Percentiles rank a stretch among this genome's conserved stretches.
Conservation (phyloP, 2,797 vertebrate genomes). For the Leptodactylus fallax region DNA sequence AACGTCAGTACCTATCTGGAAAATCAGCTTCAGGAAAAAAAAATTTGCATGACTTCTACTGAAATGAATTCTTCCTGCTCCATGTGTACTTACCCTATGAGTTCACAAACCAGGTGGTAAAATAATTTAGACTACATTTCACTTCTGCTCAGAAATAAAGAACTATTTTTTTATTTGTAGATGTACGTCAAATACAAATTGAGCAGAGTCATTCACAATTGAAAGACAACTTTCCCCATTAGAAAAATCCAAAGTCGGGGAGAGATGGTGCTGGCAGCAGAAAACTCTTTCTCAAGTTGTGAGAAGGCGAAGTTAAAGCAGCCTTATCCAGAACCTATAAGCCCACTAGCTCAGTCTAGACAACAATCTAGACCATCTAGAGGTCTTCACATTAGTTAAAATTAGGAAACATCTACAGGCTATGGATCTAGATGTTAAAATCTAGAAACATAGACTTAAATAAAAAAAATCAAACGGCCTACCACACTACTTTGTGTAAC, state of each 20-base stretch:
- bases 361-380: not conserved
- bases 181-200: slow-evolving; percentile 59
- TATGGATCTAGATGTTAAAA: not conserved
- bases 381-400: slow-evolving; percentile 29
- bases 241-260: slow-evolving; percentile 28
- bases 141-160: slow-evolving; percentile 59
- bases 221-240: slow-evolving; percentile 33
- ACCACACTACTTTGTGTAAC: slow-evolving; percentile 11
- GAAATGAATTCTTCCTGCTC: too few species aligned
- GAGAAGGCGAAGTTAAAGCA: slow-evolving; percentile 3
- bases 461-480: slow-evolving; percentile 9
- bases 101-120: too few species aligned
- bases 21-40: too few species aligned
- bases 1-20: too few species aligned
- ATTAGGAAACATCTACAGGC: slow-evolving; percentile 19
- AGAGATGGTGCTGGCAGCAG: slow-evolving; percentile 57
- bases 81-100: too few species aligned
- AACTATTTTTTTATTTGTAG: slow-evolving; percentile 59
- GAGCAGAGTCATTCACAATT: slow-evolving; percentile 26
- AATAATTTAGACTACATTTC: not conserved
- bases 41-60: too few species aligned
- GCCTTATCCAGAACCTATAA: slow-evolving; percentile 27
- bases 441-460: slow-evolving; percentile 10
- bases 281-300: slow-evolving; percentile 55
- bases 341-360: slow-evolving; percentile 30